Percentiles rank a stretch among this genome's conserved stretches.
Conservation (phyloP, 2,888 invertebrate genomes). For the Platypus cylindrus region DNA sequence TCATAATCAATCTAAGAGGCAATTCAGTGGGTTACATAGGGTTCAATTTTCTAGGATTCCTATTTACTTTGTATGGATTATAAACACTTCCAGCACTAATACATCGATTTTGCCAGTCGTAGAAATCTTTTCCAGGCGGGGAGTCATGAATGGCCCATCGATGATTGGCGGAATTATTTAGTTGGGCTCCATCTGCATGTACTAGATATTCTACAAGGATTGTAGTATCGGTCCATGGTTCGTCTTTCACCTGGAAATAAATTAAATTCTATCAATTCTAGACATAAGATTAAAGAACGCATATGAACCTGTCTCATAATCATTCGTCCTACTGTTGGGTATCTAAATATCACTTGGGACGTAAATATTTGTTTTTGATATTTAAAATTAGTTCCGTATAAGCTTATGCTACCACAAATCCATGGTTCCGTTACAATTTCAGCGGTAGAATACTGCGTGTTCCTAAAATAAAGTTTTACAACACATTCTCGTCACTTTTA, state of each 20-base stretch:
- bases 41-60: conserved; percentile 1
- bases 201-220: conserved; percentile 72
- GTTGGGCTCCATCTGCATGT: conserved; percentile 72
- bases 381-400: conserved; percentile 50
- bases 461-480: conserved; percentile 26
- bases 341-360: conserved; percentile 57
- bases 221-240: conserved; percentile 75
- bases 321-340: conserved; percentile 78
- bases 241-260: conserved; percentile 42
- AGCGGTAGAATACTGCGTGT: conserved; percentile 36
- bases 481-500: not conserved
- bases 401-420: conserved; percentile 51
- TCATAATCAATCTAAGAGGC: conserved; percentile 43
- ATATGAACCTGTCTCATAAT: conserved; percentile 61
- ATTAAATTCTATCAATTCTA: not conserved
- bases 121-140: conserved; percentile 75
- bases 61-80: conserved; percentile 58
- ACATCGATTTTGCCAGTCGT: conserved; percentile 80
- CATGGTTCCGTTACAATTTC: conserved; percentile 37
- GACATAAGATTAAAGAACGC: too few relatives aligned
- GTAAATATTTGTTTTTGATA: conserved; percentile 62
- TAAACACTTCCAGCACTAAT: conserved; percentile 62
- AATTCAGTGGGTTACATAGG: conserved; percentile 2
- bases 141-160: conserved; percentile 75
- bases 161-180: conserved; percentile 61